Evolutionary conservation across 2,888 invertebrate genomes (phyloP).

Genomic region (Monopis laevigella): DNA sequence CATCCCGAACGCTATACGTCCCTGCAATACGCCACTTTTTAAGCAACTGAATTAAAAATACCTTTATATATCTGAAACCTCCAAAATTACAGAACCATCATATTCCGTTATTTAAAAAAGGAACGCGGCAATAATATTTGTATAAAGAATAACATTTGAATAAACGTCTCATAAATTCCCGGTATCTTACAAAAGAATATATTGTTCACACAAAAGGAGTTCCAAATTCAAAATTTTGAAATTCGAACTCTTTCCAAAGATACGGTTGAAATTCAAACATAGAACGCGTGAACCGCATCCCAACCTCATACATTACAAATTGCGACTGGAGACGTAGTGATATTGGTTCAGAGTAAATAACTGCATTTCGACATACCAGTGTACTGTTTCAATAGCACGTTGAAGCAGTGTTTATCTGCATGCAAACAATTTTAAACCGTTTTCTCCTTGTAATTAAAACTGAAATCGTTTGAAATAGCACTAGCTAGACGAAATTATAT

Average conservation of each 20-base stretch:
- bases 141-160: constrained; percentile 8
- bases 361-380: constrained; percentile 5
- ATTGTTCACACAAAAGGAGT: constrained; percentile 4
- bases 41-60: no score
- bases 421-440: no score
- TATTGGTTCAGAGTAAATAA: constrained; percentile 11
- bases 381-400: no score
- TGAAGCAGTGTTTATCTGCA: no score
- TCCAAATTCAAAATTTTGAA: neutral
- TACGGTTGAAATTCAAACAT: constrained; percentile 7
- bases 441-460: no score
- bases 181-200: constrained; percentile 6
- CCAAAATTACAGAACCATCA: no score
- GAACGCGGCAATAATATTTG: constrained; percentile 2
- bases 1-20: no score
- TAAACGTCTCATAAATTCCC: constrained; percentile 9
- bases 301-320: constrained; percentile 11
- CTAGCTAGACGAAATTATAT: no score
- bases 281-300: constrained; percentile 8
- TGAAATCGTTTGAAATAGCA: no score
- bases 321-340: constrained; percentile 3
- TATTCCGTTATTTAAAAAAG: no score
- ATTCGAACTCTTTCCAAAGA: constrained; percentile 1
- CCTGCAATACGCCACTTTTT: no score
- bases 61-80: no score